Evolutionary conservation across 2,797 vertebrate species (phyloP), one percentile per base, ranked within the genome.

Genomic region (Jordanella pulchra): DNA sequence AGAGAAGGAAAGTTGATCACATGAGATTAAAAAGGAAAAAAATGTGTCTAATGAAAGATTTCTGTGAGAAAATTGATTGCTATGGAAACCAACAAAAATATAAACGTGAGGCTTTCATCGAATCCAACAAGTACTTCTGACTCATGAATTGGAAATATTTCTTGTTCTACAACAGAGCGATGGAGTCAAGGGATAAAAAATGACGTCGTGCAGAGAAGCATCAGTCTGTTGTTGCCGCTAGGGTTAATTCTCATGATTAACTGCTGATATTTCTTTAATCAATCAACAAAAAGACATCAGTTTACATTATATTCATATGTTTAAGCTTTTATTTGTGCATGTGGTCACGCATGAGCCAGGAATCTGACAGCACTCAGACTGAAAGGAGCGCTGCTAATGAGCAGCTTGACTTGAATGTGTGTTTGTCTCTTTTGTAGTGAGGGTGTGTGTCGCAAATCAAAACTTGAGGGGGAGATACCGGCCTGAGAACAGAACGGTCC

Each of bases 221-320:
- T 61, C 39, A 25, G 64, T 64, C 65, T 56, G 71, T 67, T 84
- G 65, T 74, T 55, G 75, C 79, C 72, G 56, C 71, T 74, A 21
- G 68, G 42, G 71, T 76, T 77, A 72, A 74, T 80, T 87, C 73
- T 81, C 83, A 73, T 77, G 71, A 68, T 76, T 25, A 39, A 42
- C 77, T 67, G 68, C 42, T 76, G 75, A 48, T 79, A 74, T 83
- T 73, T 79, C 66, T 84, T 83, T 66, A 55, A 65, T 65, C 18
- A 13, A 42, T 63, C 7, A 47, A 18, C 35, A 15, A 56, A 64
- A 65, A 79, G 71, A 27, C 21, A 18, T 65, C 21, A 69, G 88
- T 88, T 90, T 87, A 87, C 50, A 75, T 85, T 86, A 56, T 69
- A 85, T 82, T 61, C 84, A 86, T 83, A 69, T 89, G 90, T 91